A percentile compares a stretch with the other conserved stretches of the same genome.
These are phyloP conservation scores for Drosophila murphyi DNA, from an alignment of 1,140 invertebrate species.

Conservation along the genomic window DNA sequence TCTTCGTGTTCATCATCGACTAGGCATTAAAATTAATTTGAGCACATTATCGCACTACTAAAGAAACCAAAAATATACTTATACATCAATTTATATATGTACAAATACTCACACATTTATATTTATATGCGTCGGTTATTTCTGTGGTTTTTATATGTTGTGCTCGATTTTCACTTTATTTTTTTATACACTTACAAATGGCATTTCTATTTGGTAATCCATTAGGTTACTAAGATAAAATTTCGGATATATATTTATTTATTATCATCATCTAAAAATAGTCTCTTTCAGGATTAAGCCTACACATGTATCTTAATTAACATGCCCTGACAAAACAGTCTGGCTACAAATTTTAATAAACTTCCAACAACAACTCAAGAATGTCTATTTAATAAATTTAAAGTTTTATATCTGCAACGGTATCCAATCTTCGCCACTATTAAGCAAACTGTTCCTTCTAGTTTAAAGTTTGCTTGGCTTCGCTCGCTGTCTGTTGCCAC, in stretches of 20 bases:
- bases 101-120: conserved; percentile 14
- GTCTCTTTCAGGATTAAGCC: no score
- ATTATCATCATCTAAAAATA: no score
- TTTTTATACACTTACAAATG: not conserved
- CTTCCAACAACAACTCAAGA: not conserved
- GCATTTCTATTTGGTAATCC: not conserved
- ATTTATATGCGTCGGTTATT: conserved; percentile 39
- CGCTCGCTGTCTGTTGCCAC: not conserved
- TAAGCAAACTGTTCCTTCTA: not conserved
- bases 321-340: no score
- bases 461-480: conserved; percentile 13
- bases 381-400: not conserved
- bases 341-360: not conserved
- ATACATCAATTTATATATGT: not conserved
- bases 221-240: not conserved
- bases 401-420: conserved; percentile 1
- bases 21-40: conserved; percentile 67
- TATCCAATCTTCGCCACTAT: not conserved
- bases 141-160: conserved; percentile 3
- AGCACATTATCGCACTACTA: conserved; percentile 57
- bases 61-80: conserved; percentile 7
- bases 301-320: no score
- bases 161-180: conserved; percentile 36
- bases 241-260: no score
- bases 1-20: conserved; percentile 37